phyloP scores from a whole-genome alignment of 1,140 invertebrate genomes.

The Sinonovacula constricta region DNA sequence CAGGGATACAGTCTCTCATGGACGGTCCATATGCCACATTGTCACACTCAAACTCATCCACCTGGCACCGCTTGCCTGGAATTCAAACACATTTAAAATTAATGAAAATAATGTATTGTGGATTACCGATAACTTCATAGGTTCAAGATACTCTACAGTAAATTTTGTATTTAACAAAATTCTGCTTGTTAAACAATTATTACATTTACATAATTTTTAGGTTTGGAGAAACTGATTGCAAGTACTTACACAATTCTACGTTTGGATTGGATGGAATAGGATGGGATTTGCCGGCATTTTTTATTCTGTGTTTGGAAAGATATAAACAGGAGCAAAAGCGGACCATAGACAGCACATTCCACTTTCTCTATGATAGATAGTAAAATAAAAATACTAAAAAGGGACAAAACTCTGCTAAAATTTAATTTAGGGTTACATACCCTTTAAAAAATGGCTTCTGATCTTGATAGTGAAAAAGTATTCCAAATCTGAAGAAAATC shows the following conservation, averaged over 20 bases:
- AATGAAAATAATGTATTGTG: neutral
- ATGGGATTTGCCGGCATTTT: too few species aligned
- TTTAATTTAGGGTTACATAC: too few species aligned
- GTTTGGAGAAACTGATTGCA: too few species aligned
- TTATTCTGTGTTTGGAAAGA: too few species aligned
- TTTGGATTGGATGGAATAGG: too few species aligned
- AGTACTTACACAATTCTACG: too few species aligned
- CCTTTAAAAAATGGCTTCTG: too few species aligned
- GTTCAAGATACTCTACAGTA: neutral
- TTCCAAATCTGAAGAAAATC: neutral
- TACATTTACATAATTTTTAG: neutral
- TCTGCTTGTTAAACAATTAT: neutral
- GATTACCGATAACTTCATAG: neutral
- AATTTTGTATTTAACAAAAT: neutral
- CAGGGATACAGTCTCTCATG: conserved; percentile 22
- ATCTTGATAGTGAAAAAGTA: neutral
- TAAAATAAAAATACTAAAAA: too few species aligned
- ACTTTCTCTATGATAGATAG: too few species aligned
- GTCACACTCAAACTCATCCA: conserved; percentile 44
- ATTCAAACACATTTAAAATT: neutral
- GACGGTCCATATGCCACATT: neutral
- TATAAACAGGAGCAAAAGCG: too few species aligned
- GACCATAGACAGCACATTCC: too few species aligned
- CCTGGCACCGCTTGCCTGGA: conserved; percentile 29
- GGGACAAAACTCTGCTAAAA: too few species aligned